A percentile compares a stretch with the other conserved stretches of the same genome.
Conservation (phyloP, 2,888 invertebrate genomes). For the Agrotis ipsilon region DNA sequence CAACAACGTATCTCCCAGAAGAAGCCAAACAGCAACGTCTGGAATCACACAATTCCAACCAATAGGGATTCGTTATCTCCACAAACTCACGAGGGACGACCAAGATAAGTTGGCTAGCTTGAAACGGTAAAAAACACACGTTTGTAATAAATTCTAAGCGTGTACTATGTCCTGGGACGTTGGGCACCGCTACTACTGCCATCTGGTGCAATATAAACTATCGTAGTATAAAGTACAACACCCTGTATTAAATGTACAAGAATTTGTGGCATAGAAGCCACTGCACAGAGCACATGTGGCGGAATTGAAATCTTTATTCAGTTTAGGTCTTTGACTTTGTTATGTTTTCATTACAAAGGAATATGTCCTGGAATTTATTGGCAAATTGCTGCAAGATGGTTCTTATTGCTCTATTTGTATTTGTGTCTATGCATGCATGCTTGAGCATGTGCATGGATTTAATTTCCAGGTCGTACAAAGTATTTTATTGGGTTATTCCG, state of each 20-base stretch:
- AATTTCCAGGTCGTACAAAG: too few relatives aligned
- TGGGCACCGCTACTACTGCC: conserved; percentile 27
- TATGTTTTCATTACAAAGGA: conserved; percentile 7
- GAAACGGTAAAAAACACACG: conserved; percentile 60
- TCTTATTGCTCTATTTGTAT: not conserved
- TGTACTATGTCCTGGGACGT: conserved; percentile 39
- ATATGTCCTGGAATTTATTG: conserved; percentile 1
- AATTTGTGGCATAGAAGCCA: conserved; percentile 44
- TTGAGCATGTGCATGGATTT: too few relatives aligned
- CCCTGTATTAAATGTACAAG: conserved; percentile 53
- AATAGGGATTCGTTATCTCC: conserved; percentile 40
- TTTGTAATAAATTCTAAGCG: conserved; percentile 55
- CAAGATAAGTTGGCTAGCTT: conserved; percentile 46
- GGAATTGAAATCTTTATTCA: conserved; percentile 35
- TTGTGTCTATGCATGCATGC: too few relatives aligned
- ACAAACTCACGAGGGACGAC: conserved; percentile 35
- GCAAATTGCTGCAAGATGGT: not conserved
- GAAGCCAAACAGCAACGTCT: conserved; percentile 30
- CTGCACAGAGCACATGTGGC: conserved; percentile 38
- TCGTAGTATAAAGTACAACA: conserved; percentile 22
- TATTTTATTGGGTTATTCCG: too few relatives aligned
- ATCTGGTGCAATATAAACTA: conserved; percentile 58
- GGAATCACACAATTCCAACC: conserved; percentile 34
- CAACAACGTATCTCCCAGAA: conserved; percentile 18
- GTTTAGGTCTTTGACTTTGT: conserved; percentile 37